Evolutionary conservation across 2,113 vertebrate genomes (phyloP).

Genomic region (Delphinapterus leucas): DNA sequence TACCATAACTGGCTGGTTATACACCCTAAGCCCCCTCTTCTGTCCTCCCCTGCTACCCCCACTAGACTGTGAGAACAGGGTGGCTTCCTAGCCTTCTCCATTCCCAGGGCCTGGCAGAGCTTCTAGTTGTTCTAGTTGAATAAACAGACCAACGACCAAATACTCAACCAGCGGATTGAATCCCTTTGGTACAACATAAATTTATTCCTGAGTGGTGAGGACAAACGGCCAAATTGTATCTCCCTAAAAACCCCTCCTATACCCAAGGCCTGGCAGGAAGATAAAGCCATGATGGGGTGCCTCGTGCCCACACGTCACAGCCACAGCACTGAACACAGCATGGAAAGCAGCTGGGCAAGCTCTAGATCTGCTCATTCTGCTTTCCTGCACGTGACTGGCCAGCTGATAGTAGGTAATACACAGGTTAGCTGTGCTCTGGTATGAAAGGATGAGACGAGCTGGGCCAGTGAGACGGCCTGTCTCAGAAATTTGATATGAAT

Average conservation of each 20-base stretch:
- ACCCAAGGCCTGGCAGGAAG: not conserved
- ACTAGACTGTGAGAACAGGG: not conserved
- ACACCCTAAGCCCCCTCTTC: not conserved
- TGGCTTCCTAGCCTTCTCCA: not conserved
- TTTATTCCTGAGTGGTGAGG: not conserved
- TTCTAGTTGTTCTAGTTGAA: not conserved
- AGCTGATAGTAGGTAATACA: not conserved
- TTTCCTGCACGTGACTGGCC: not conserved
- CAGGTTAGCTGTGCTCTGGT: not conserved
- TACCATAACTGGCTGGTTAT: not conserved
- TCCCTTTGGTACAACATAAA: not conserved
- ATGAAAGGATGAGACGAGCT: not conserved
- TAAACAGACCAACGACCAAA: not conserved
- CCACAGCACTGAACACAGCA: not conserved
- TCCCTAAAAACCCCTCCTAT: not conserved
- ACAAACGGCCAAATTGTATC: not conserved
- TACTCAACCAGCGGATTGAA: not conserved
- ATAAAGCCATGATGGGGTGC: not conserved
- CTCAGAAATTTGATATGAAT: not conserved
- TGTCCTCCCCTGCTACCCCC: not conserved
- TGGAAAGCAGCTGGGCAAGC: not conserved
- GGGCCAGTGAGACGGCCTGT: not conserved
- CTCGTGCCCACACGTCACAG: not conserved
- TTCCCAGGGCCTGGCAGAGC: not conserved
- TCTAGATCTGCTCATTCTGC: not conserved